phyloP scores from a whole-genome alignment of 2,888 invertebrate genomes.

The Lepidochrysops patricia region DNA sequence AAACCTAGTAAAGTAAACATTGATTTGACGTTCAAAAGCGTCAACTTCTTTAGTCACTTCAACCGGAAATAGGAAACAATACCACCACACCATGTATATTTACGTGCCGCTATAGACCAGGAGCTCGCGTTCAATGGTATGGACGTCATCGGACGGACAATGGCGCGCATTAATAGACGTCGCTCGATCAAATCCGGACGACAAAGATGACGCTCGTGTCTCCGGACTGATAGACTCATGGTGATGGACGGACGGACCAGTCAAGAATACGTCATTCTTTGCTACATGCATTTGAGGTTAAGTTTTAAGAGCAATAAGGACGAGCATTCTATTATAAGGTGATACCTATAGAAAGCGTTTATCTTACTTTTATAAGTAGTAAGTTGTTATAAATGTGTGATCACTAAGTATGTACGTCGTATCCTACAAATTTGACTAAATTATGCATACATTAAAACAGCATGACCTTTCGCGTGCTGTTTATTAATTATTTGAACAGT shows the following conservation, averaged over 20 bases:
- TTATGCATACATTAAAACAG: no score
- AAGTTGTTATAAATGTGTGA: no score
- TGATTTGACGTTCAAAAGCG: not conserved
- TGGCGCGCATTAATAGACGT: constrained; percentile 1
- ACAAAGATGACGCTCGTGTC: constrained; percentile 5
- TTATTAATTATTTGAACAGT: no score
- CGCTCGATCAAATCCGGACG: not conserved
- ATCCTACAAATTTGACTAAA: no score
- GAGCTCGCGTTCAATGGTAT: not conserved
- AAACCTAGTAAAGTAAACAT: not conserved
- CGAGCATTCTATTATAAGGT: no score
- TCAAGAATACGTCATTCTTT: not conserved
- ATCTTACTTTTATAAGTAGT: no score
- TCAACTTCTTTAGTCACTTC: not conserved
- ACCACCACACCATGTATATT: not conserved
- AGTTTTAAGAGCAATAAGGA: no score
- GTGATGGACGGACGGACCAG: not conserved
- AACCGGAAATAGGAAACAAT: not conserved
- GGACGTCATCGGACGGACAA: not conserved
- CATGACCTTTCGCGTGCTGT: no score
- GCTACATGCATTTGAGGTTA: not conserved
- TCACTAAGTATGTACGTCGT: no score
- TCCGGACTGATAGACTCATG: not conserved
- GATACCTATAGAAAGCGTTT: no score
- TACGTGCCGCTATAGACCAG: not conserved